Evolutionary conservation across 2,113 vertebrate genomes (phyloP).

Genomic region (Hyaena hyaena): DNA sequence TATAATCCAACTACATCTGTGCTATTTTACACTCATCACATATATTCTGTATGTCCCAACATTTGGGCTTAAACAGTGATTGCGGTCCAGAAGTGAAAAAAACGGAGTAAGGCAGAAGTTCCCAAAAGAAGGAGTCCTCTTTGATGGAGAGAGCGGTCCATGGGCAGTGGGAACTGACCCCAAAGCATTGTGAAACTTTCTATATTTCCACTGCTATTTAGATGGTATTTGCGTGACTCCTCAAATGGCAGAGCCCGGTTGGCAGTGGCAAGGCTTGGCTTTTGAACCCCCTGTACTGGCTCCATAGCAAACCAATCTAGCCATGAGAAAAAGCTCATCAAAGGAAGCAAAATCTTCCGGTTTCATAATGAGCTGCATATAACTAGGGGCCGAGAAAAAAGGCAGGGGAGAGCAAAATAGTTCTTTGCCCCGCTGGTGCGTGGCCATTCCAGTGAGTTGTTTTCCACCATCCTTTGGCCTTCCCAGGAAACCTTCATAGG

Average conservation of each 20-base stretch:
- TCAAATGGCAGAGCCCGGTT: conserved; percentile 12
- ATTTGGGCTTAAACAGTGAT: conserved; percentile 1
- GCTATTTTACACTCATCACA: neutral
- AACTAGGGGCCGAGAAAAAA: neutral
- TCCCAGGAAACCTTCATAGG: neutral
- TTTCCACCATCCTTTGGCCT: neutral
- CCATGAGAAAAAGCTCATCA: conserved; percentile 41
- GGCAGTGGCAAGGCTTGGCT: neutral
- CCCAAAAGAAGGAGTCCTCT: neutral
- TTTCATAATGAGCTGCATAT: neutral
- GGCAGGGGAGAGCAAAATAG: neutral
- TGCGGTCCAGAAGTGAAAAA: conserved; percentile 7
- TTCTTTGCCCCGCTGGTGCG: neutral
- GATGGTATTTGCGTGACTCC: conserved; percentile 48
- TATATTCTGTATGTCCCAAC: neutral
- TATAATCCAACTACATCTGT: conserved; percentile 2
- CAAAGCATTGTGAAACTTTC: conserved; percentile 24
- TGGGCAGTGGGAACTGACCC: neutral
- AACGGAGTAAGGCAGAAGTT: neutral
- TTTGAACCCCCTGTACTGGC: neutral
- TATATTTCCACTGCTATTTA: conserved; percentile 44
- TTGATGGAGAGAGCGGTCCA: conserved; percentile 21
- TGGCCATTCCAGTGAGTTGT: neutral
- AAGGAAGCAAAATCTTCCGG: conserved; percentile 47
- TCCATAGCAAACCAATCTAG: conserved; percentile 32